Conservation (phyloP, 2,888 invertebrate genomes). For the Pyrochroa serraticornis region DNA sequence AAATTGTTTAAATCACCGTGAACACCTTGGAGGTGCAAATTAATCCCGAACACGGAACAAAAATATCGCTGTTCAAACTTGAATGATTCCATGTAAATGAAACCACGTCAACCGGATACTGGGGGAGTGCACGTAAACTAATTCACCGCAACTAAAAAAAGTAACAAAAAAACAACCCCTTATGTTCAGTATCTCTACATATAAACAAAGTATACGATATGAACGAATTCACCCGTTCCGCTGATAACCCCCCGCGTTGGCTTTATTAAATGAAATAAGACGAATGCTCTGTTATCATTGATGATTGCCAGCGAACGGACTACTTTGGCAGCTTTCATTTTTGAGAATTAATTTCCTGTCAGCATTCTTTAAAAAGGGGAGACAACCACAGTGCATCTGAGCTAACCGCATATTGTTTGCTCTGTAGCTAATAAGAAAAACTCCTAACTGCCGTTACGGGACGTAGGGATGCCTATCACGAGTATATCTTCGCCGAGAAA, state of each 20-base stretch:
- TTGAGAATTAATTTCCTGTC: constrained; percentile 62
- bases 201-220: constrained; percentile 1
- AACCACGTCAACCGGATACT: constrained; percentile 38
- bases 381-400: constrained; percentile 54
- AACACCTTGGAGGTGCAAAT: constrained; percentile 53
- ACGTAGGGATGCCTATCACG: constrained; percentile 50
- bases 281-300: constrained; percentile 55
- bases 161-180: constrained; percentile 9
- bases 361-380: constrained; percentile 59
- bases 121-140: constrained; percentile 16
- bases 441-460: constrained; percentile 53
- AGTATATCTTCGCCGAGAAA: constrained; percentile 54
- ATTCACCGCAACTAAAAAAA: not conserved
- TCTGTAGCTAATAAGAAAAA: constrained; percentile 57
- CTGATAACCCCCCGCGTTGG: constrained; percentile 48
- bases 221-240: constrained; percentile 16
- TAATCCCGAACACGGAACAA: constrained; percentile 52
- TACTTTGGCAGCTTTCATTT: constrained; percentile 59
- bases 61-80: constrained; percentile 53
- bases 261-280: constrained; percentile 59
- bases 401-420: constrained; percentile 58
- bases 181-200: constrained; percentile 1
- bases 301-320: constrained; percentile 54
- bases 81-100: constrained; percentile 52
- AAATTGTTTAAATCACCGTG: constrained; percentile 48